Base-by-base conservation (phyloP, 2,797 vertebrate genomes). In the Chaetophractus vellerosus region DNA sequence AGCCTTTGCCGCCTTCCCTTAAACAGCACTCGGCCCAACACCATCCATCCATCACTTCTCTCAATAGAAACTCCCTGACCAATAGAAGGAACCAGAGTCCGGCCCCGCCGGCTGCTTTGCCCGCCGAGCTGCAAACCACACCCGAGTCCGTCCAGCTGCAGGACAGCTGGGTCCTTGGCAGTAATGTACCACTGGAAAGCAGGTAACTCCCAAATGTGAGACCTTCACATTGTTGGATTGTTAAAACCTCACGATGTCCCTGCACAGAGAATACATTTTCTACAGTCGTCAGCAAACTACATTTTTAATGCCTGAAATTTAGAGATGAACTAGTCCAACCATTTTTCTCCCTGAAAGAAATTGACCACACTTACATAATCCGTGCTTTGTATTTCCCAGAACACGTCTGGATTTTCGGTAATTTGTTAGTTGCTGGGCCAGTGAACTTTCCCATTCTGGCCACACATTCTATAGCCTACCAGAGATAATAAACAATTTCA, bases 101-200 rank as follows among this genome's bases (percentile, higher is more conserved):
- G 98, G 99, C 99, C 97, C 99, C 99, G 98, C 98, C 99, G 98
- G 99, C 99, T 99, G 99, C 99, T 98, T 99, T 99, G 99, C 99
- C 99, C 98, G 99, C 99, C 98, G 99, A 99, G 98, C 99, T 99
- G 99, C 99, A 99, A 99, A 99, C 99, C 98, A 99, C 99, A 98
- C 99, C 99, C 93, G 99, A 99, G 99, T 99, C 99, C 97, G 99
- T 99, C 99, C 99, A 99, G 99, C 99, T 99, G 99, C 99, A 99
- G 99, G 99, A 99, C 99, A 99, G 99, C 99, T 99, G 99, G 99
- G 99, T 99, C 98, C 99, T 99, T 99, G 99, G 99, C 98, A 99
- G 99, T 99, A 99, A 99, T 99, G 99, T 99, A 86, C 99, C 99
- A 98, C 99, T 99, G 99, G 99, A 99, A 98, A 99, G 99, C 99